A percentile compares a stretch with the other conserved stretches of the same genome.
Evolutionary conservation across 1,140 invertebrate genomes (phyloP).

Genomic region (Paracyclopina nana): DNA sequence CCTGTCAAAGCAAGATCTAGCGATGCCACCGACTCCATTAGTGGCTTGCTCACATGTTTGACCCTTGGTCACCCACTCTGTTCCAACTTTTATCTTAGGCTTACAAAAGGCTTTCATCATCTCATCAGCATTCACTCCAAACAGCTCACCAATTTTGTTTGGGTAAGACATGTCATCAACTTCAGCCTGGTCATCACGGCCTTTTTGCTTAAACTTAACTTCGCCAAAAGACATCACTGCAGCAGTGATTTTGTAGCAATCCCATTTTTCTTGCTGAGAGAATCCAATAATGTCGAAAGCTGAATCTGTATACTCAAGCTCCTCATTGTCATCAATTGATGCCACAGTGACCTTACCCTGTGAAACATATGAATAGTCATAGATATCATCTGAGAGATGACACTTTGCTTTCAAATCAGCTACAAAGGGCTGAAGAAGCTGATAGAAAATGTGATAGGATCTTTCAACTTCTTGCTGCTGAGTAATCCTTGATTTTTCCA

Average conservation of each 20-base stretch:
- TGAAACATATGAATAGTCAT: constrained; percentile 47
- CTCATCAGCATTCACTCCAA: constrained; percentile 67
- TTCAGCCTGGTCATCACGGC: constrained; percentile 98
- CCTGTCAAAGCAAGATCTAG: constrained; percentile 91
- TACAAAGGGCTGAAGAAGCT: constrained; percentile 88
- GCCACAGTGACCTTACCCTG: constrained; percentile 54
- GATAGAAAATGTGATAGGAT: constrained; percentile 99
- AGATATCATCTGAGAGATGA: constrained; percentile 54
- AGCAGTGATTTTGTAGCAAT: constrained; percentile 92
- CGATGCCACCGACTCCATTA: constrained; percentile 69
- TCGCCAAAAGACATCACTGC: constrained; percentile 95
- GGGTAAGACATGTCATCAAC: constrained; percentile 43
- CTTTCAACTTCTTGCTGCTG: constrained; percentile 93
- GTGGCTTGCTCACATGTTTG: constrained; percentile 35
- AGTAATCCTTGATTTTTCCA: constrained; percentile 99
- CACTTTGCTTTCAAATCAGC: constrained; percentile 44
- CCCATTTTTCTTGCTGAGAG: constrained; percentile 78
- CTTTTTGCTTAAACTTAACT: constrained; percentile 99
- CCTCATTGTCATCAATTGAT: constrained; percentile 49
- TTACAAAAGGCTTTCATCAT: constrained; percentile 84
- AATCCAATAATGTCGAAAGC: constrained; percentile 97
- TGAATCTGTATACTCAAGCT: constrained; percentile 50
- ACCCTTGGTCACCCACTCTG: constrained; percentile 32
- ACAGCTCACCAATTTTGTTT: constrained; percentile 29
- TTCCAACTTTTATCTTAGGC: constrained; percentile 38